phyloP scores from a whole-genome alignment of 2,113 vertebrate genomes.

The Nansenia antarctica region DNA sequence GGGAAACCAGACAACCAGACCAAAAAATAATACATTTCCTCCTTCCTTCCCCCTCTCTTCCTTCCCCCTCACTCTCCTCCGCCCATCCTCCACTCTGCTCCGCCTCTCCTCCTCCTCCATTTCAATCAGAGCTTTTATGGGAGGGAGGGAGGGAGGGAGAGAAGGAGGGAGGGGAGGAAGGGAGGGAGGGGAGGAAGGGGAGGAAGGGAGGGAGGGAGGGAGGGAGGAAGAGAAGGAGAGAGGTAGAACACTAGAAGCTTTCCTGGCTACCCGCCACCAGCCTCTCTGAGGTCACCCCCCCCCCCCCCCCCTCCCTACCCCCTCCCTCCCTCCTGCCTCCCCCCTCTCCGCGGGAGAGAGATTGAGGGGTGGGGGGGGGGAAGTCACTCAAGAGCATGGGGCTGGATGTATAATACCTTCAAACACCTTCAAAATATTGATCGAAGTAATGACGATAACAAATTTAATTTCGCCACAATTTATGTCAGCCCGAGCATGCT shows the following conservation, averaged over 20 bases:
- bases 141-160: too few relatives aligned
- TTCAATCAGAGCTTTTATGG: constrained; percentile 53
- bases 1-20: constrained; percentile 8
- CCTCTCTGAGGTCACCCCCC: constrained; percentile 46
- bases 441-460: too few relatives aligned
- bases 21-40: constrained; percentile 1
- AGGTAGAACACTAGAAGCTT: constrained; percentile 36
- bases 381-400: constrained; percentile 5
- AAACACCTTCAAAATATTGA: background rate
- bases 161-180: too few relatives aligned
- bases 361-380: background rate
- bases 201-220: too few relatives aligned
- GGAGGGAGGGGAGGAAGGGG: too few relatives aligned
- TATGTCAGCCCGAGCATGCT: too few relatives aligned
- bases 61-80: constrained; percentile 9
- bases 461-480: too few relatives aligned
- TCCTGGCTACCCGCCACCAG: constrained; percentile 43
- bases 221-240: too few relatives aligned
- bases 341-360: background rate
- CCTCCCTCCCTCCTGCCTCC: background rate
- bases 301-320: background rate
- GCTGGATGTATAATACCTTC: background rate
- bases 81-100: constrained; percentile 15
- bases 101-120: constrained; percentile 39
- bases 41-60: constrained; percentile 19